Evolutionary conservation across 2,113 vertebrate species (phyloP).

Genomic region (Myrmophylax atrothorax): DNA sequence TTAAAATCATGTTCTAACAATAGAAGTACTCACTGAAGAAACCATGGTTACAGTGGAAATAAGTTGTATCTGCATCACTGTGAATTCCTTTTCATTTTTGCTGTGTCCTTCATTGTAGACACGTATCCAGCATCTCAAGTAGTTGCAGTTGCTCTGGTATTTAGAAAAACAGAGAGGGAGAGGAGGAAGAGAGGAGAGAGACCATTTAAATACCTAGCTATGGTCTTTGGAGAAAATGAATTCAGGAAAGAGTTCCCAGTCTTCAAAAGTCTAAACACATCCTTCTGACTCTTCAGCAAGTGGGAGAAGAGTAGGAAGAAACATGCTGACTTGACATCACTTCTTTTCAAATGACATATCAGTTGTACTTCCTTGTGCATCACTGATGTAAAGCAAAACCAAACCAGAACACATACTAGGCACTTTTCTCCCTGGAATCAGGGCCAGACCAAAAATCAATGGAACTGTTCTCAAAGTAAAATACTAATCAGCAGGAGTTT

Average conservation of each 20-base stretch:
- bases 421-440: background rate
- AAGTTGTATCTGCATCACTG: slow-evolving; percentile 39
- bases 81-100: slow-evolving; percentile 49
- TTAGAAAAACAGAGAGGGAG: background rate
- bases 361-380: slow-evolving; percentile 1
- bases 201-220: background rate
- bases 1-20: slow-evolving; percentile 58
- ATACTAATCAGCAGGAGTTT: background rate
- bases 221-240: background rate
- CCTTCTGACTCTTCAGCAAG: background rate
- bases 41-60: slow-evolving; percentile 70
- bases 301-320: background rate
- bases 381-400: background rate
- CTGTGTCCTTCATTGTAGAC: slow-evolving; percentile 28
- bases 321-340: background rate
- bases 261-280: background rate
- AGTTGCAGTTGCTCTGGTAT: background rate
- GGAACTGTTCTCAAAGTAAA: background rate
- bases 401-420: background rate
- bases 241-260: background rate
- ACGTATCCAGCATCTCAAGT: background rate
- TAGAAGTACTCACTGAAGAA: slow-evolving; percentile 67
- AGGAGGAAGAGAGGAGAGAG: background rate
- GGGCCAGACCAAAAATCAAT: slow-evolving; percentile 17
- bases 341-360: background rate